Conservation (phyloP, 2,113 vertebrate species). For the Epinephelus cyanopodus region DNA sequence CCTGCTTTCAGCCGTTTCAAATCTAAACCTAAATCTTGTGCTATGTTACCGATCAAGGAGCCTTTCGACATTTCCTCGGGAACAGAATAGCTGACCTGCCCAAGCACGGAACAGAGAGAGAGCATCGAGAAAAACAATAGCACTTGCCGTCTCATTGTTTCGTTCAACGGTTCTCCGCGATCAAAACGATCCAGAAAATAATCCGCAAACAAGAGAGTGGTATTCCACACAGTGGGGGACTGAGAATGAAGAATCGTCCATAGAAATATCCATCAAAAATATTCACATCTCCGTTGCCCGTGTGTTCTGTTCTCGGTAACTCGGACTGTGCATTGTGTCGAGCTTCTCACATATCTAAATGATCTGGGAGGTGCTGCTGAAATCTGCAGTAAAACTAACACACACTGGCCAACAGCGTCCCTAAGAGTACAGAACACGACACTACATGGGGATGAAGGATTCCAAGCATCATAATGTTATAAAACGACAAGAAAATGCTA, state of each 20-base stretch:
- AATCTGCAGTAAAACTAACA: not conserved
- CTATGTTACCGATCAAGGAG: too few species aligned
- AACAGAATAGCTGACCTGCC: conserved; percentile 80
- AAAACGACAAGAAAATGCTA: too few species aligned
- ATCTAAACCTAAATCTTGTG: too few species aligned
- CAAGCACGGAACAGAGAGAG: conserved; percentile 1
- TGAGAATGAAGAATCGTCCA: too few species aligned
- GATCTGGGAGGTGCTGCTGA: conserved; percentile 17
- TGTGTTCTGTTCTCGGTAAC: too few species aligned
- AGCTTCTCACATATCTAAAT: too few species aligned
- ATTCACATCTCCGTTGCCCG: not conserved
- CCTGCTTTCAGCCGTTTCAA: conserved; percentile 67
- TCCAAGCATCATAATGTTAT: not conserved
- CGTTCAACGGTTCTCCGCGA: too few species aligned
- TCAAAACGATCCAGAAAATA: too few species aligned
- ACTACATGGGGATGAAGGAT: conserved; percentile 71
- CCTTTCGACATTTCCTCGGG: conserved; percentile 82
- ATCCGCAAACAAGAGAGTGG: not conserved
- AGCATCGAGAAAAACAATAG: conserved; percentile 36
- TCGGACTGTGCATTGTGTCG: too few species aligned
- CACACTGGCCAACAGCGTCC: conserved; percentile 90
- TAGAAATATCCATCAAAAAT: not conserved
- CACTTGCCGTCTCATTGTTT: conserved; percentile 68
- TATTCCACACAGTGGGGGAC: not conserved
- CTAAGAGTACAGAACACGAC: conserved; percentile 86